Conservation (phyloP, 2,888 invertebrate genomes). For the Graphium colonna region DNA sequence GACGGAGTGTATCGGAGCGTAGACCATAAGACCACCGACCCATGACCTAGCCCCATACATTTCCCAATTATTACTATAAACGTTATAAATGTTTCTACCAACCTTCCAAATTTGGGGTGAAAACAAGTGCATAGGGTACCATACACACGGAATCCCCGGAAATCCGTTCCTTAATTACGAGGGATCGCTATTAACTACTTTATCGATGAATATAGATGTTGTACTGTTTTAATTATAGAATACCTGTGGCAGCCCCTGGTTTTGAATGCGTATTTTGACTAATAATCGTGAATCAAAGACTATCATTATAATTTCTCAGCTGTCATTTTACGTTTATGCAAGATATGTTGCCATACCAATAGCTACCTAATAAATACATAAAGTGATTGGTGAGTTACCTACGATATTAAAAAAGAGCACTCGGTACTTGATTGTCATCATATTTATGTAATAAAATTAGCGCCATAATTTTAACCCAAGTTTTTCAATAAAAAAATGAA, state of each 20-base stretch:
- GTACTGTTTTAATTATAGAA: not conserved
- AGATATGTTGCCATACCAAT: too few species aligned
- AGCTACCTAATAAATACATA: too few species aligned
- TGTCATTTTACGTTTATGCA: too few species aligned
- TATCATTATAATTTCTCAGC: too few species aligned
- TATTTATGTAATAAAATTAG: too few species aligned
- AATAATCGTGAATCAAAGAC: too few species aligned
- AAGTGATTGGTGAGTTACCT: too few species aligned
- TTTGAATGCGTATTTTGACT: not conserved
- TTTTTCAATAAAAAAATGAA: too few species aligned
- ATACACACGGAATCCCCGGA: not conserved
- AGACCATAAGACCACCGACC: slow-evolving; percentile 9
- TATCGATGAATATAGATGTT: not conserved
- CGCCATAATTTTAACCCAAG: too few species aligned
- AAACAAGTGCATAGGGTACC: slow-evolving; percentile 8
- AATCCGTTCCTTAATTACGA: not conserved
- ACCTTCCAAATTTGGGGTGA: slow-evolving; percentile 17
- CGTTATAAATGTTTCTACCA: slow-evolving; percentile 19
- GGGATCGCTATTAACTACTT: not conserved
- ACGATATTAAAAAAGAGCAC: too few species aligned
- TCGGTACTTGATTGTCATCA: too few species aligned
- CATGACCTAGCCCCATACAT: slow-evolving; percentile 12
- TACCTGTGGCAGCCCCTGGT: too few species aligned
- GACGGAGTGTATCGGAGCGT: slow-evolving; percentile 21
- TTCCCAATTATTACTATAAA: slow-evolving; percentile 18